Evolutionary conservation across 2,113 vertebrate genomes (phyloP).

Genomic region (Pristiophorus japonicus): DNA sequence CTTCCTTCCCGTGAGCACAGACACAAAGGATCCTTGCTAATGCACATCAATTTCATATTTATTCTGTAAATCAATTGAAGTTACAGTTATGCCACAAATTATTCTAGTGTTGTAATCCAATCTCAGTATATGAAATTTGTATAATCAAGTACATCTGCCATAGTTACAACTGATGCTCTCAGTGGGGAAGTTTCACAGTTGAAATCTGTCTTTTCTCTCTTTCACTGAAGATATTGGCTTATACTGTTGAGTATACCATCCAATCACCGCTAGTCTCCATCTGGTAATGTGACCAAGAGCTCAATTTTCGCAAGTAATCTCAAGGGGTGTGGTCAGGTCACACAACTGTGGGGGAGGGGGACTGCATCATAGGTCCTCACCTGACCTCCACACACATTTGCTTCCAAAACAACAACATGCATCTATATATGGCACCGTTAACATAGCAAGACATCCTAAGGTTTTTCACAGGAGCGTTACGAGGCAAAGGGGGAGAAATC

Average conservation of each 20-base stretch:
- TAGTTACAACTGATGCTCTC: conserved; percentile 6
- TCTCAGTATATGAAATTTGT: neutral
- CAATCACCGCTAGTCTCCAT: neutral
- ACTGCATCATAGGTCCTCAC: neutral
- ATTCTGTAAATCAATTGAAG: neutral
- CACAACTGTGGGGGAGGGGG: neutral
- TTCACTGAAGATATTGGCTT: neutral
- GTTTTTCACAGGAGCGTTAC: neutral
- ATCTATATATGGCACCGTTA: neutral
- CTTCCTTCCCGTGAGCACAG: neutral
- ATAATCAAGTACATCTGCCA: neutral
- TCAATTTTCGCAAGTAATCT: neutral
- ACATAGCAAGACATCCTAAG: neutral
- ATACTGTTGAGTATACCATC: too few relatives aligned
- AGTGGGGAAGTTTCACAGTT: neutral
- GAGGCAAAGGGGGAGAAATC: too few relatives aligned
- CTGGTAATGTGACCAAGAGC: neutral
- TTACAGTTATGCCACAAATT: neutral
- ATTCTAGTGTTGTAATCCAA: neutral
- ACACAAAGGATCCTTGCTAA: neutral
- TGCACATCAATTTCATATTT: neutral
- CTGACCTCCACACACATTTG: neutral
- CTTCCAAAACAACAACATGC: neutral
- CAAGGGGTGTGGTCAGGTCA: neutral
- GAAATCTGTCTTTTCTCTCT: neutral